These are phyloP conservation scores for Hippocampus kuda DNA, from an alignment of 2,797 vertebrate genomes.

Conservation along the genomic window DNA sequence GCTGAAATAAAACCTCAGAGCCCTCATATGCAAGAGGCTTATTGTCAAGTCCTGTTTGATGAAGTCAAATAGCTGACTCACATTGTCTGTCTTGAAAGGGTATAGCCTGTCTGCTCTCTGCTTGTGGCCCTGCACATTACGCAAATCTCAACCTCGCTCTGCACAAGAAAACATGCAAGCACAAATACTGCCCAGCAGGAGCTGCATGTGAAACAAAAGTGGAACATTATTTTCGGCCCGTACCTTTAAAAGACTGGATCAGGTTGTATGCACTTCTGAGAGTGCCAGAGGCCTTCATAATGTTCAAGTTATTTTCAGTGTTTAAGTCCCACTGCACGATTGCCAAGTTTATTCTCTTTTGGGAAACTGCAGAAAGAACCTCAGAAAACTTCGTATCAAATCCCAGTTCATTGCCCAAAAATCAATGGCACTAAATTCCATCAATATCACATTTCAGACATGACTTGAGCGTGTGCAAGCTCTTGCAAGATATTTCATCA, in stretches of 20 bases:
- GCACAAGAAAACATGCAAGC: constrained; percentile 37
- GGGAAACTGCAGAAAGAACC: background rate
- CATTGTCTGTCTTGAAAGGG: constrained; percentile 50
- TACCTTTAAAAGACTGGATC: constrained; percentile 11
- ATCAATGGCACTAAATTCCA: background rate
- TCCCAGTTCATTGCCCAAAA: background rate
- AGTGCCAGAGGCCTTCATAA: constrained; percentile 23
- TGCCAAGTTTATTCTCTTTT: background rate
- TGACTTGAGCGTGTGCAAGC: background rate
- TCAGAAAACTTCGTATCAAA: background rate
- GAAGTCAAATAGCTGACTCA: constrained; percentile 64
- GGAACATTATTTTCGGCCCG: constrained; percentile 6
- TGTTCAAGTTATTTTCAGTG: constrained; percentile 32
- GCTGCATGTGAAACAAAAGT: constrained; percentile 21
- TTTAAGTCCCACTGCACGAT: constrained; percentile 21
- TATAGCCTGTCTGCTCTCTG: constrained; percentile 26
- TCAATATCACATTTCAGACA: background rate
- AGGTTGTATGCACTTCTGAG: constrained; percentile 31
- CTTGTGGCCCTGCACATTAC: constrained; percentile 36
- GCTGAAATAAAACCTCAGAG: constrained; percentile 58
- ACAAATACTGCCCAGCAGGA: constrained; percentile 43
- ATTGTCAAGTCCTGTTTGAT: constrained; percentile 67
- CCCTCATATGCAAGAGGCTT: constrained; percentile 59
- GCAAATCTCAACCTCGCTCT: constrained; percentile 30
- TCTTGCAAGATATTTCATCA: background rate